A percentile compares a stretch with the other conserved stretches of the same genome.
Conservation (phyloP, 2,888 invertebrate genomes). For the Globia sparganii region DNA sequence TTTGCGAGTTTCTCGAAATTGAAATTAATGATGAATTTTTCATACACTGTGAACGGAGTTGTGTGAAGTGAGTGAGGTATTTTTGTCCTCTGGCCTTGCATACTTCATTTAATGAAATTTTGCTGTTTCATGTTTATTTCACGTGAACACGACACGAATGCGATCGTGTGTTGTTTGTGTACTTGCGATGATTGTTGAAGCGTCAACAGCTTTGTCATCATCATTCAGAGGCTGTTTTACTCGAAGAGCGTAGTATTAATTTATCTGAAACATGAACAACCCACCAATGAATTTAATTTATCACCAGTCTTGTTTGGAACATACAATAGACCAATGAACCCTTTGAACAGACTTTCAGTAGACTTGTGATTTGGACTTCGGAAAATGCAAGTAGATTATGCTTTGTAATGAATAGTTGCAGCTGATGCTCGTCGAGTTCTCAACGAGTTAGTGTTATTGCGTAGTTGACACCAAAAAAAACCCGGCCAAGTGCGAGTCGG, state of each 20-base stretch:
- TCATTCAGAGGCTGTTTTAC: slow-evolving; percentile 37
- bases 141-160: slow-evolving; percentile 22
- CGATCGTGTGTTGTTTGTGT: slow-evolving; percentile 34
- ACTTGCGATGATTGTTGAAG: slow-evolving; percentile 34
- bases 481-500: neutral
- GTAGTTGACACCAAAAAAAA: neutral
- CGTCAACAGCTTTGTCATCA: slow-evolving; percentile 28
- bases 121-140: slow-evolving; percentile 39
- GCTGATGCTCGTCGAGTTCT: neutral
- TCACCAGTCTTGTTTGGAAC: neutral
- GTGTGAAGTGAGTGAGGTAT: slow-evolving; percentile 40
- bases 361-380: neutral
- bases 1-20: slow-evolving; percentile 41
- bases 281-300: slow-evolving; percentile 14
- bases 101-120: slow-evolving; percentile 47
- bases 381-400: neutral
- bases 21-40: slow-evolving; percentile 60
- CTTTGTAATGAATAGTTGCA: neutral
- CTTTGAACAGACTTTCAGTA: neutral
- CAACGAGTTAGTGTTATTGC: neutral
- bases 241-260: slow-evolving; percentile 2
- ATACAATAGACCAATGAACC: neutral
- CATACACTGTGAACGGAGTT: slow-evolving; percentile 43
- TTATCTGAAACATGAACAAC: slow-evolving; percentile 16
- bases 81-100: slow-evolving; percentile 39